Base-by-base conservation (phyloP, 2,888 invertebrate species). In the Philereme vetulata region DNA sequence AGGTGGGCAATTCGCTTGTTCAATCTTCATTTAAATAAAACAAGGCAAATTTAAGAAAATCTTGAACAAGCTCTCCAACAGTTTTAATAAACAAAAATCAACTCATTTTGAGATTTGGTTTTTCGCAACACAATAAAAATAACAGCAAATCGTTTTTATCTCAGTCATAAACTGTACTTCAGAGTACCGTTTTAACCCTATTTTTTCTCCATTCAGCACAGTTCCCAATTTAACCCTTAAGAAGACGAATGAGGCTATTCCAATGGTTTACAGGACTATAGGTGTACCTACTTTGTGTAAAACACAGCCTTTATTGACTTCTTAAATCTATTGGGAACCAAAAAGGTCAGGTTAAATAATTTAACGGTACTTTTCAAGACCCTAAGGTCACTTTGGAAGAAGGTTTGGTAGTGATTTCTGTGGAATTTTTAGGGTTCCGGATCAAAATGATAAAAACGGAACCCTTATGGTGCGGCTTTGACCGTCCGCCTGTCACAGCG, bases 211-310 rank as follows among this genome's bases (percentile, higher is more conserved):
- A 60, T 67, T 68, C 66, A 56, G 45, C 63, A 58, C 64, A 57
- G 49, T 55, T 60, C 62, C 64, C 60, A 69, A 65, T 67, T 64
- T 65, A 65, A 67, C 69, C 69, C 70, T 65, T 66, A 63, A 59
- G 56, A 67, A 72, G 74, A 74, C 66, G 65, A 53, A 74, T 72
- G 68, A 62, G 43, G 65, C 71, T 60, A 72, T 74, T 67, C 60
- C 52, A 60, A 64, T 66, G 68, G 67, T 74, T 74, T 74, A 72
- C 62, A 69, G 61, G 65, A 57, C 65, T 61, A 68, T 66, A 67
- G 60, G 67, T 53, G 65, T 58, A 62, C 62, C 63, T 65, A 63
- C 66, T 54, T 57, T 64, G 68, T 68, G 68, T 70, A 67, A 68
- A 71, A 71, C 68, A 70, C 63, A 42, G 64, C 67, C 66, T 70